Evolutionary conservation across 1,140 invertebrate species (phyloP).

Genomic region (Druon quercuslanigerum): DNA sequence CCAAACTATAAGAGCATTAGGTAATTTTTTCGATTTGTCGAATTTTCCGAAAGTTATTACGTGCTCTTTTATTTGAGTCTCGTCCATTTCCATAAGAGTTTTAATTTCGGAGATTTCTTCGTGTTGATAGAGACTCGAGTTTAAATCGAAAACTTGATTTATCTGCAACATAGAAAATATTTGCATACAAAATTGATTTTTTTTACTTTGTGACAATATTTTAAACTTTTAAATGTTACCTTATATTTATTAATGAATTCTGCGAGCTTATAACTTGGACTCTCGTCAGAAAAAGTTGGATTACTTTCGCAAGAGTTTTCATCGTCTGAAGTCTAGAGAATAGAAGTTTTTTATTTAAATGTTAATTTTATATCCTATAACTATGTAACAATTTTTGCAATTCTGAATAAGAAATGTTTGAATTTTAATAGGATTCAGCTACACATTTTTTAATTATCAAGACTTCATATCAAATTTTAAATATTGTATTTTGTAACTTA

Average conservation of each 20-base stretch:
- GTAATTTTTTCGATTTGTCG: constrained; percentile 41
- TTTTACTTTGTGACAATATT: constrained; percentile 21
- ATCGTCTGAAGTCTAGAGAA: constrained; percentile 59
- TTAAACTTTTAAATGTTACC: constrained; percentile 57
- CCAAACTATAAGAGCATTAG: constrained; percentile 67
- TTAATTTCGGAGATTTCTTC: constrained; percentile 51
- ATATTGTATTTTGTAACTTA: too few species aligned
- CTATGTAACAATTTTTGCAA: too few species aligned
- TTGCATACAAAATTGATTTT: neutral
- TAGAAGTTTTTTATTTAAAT: constrained; percentile 47
- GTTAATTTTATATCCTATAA: neutral
- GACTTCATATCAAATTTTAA: too few species aligned
- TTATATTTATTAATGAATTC: constrained; percentile 74
- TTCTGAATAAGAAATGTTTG: too few species aligned
- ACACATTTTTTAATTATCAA: too few species aligned
- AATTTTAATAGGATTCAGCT: too few species aligned
- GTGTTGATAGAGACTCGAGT: constrained; percentile 58
- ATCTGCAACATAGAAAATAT: constrained; percentile 52
- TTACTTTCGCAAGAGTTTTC: constrained; percentile 32
- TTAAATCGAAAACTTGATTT: constrained; percentile 64
- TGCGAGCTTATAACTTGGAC: constrained; percentile 68
- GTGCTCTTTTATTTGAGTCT: constrained; percentile 49
- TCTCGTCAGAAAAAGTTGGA: neutral
- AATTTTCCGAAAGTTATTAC: constrained; percentile 57
- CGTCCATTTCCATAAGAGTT: constrained; percentile 55